These are phyloP conservation scores for Fistularia tabacaria DNA, from an alignment of 2,797 vertebrate species.

Conservation along the genomic window DNA sequence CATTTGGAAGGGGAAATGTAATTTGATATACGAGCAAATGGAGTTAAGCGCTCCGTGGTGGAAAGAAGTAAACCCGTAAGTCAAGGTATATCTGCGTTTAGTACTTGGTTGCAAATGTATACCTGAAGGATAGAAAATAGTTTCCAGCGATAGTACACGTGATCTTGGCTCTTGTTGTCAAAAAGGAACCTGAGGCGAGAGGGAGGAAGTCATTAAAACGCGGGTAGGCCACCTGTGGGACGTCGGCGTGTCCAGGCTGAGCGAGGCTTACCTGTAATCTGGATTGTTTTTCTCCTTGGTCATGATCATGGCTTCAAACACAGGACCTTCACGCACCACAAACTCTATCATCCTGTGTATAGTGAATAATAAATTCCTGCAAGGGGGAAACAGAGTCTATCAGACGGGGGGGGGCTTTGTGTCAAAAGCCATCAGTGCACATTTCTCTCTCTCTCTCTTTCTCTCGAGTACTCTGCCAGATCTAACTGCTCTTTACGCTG, in stretches of 20 bases:
- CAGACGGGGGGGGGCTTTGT: constrained; percentile 19
- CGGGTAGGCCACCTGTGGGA: neutral
- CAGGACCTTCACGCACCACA: constrained; percentile 83
- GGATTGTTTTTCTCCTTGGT: constrained; percentile 80
- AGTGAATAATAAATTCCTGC: constrained; percentile 78
- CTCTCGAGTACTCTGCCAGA: constrained; percentile 10
- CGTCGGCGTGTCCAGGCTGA: too few species aligned
- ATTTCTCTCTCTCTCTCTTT: constrained; percentile 9
- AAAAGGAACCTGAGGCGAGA: constrained; percentile 76
- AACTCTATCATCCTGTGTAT: constrained; percentile 86
- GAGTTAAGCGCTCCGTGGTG: too few species aligned
- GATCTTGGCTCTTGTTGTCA: constrained; percentile 82
- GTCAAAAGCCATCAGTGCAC: constrained; percentile 19
- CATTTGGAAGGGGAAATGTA: too few species aligned
- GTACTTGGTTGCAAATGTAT: neutral
- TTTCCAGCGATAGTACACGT: constrained; percentile 84
- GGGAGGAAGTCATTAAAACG: neutral
- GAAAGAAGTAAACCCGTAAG: too few species aligned
- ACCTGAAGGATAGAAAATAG: constrained; percentile 82
- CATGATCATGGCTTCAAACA: constrained; percentile 85
- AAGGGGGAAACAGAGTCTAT: constrained; percentile 15
- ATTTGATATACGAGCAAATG: too few species aligned
- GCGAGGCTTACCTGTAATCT: constrained; percentile 73
- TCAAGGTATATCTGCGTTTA: too few species aligned
- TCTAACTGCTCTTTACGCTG: too few species aligned